Conservation (phyloP, 2,888 invertebrate species). For the Selenia dentaria region DNA sequence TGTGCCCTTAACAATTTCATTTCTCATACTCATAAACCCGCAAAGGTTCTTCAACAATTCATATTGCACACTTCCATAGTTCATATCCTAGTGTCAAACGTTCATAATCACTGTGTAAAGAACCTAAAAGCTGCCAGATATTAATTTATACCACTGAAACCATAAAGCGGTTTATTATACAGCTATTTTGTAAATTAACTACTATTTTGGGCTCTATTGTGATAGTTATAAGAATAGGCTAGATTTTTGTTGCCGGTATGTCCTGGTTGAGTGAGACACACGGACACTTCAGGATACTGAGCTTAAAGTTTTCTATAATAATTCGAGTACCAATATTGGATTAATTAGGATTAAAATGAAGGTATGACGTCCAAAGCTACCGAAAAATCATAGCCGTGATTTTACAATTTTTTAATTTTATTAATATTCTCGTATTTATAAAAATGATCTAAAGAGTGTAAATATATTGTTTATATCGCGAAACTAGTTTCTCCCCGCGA, state of each 20-base stretch:
- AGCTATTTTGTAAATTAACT: not conserved
- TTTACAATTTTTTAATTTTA: too few relatives aligned
- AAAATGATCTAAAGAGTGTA: too few relatives aligned
- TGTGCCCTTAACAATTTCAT: conserved; percentile 21
- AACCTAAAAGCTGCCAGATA: conserved; percentile 64
- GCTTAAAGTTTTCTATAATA: too few relatives aligned
- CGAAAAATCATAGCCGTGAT: too few relatives aligned
- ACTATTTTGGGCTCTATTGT: not conserved
- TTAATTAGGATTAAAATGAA: too few relatives aligned
- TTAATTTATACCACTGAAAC: conserved; percentile 62
- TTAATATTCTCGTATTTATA: too few relatives aligned
- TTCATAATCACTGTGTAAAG: conserved; percentile 53
- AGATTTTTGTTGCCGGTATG: not conserved
- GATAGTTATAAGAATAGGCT: not conserved
- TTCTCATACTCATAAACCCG: conserved; percentile 46
- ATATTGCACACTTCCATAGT: conserved; percentile 58
- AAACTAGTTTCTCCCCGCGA: too few relatives aligned
- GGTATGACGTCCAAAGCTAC: too few relatives aligned
- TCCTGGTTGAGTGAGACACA: conserved; percentile 1
- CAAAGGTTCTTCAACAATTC: conserved; percentile 54
- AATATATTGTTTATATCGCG: too few relatives aligned
- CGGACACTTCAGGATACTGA: not conserved
- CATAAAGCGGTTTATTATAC: not conserved
- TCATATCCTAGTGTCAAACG: conserved; percentile 59
- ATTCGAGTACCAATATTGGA: too few relatives aligned